Evolutionary conservation across 2,888 invertebrate species (phyloP), one percentile per base, ranked within the genome.

Genomic region (Andrena bicolor): DNA sequence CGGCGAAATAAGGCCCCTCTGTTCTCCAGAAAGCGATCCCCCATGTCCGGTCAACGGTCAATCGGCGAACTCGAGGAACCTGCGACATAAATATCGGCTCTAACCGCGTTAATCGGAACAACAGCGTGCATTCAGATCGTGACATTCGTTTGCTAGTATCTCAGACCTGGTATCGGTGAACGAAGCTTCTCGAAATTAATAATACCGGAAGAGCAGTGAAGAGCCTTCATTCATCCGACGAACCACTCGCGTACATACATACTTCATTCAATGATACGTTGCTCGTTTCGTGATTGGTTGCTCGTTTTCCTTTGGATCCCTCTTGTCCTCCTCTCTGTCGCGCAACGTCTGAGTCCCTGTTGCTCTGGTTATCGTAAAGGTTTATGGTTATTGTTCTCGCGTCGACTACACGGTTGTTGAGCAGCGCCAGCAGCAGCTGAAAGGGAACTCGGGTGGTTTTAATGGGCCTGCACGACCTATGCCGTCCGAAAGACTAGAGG

Each of bases 161-260:
- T 65, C 16, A 1, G 32, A 48, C 8, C 6, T 32, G n/a, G 2
- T 26, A 26, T 6, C n/a, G 20, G 49, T 69, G 28, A 56, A 86
- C 70, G 86, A 78, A 41, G 65, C 84, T 83, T 85, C 82, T 87
- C 76, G 78, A 84, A 89, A 90, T 90, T 87, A 86, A 90, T 88
- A 84, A 87, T 88, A 89, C 84, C 88, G 89, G 88, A 90, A 90
- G 86, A 83, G 79, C 69, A 73, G 79, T 69, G 76, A 73, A 83
- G 63, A 71, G 56, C 10, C 49, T 7, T 65, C 84, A 83, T 88
- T 89, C 83, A 83, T 79, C 58, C 63, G 26, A 20, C 8, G 26
- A 32, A 48, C 23, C 56, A 49, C 30, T 48, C 65, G 28, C 56
- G 73, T 41, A 16, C 30, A 28, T 53, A 68, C 70, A 28, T 53